Conservation (phyloP, 2,888 invertebrate species). For the Drosophila subquinaria region DNA sequence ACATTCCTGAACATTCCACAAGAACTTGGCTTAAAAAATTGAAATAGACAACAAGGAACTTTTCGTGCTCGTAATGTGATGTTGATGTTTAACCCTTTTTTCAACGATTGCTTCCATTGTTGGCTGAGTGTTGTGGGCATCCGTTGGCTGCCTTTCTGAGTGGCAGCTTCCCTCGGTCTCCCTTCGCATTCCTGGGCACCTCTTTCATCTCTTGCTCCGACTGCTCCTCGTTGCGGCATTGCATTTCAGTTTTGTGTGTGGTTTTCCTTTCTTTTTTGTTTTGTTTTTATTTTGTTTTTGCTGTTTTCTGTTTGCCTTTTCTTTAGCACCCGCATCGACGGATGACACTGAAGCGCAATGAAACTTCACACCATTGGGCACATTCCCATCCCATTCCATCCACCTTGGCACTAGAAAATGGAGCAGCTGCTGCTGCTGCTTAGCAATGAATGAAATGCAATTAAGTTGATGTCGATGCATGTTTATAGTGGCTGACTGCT, state of each 20-base stretch:
- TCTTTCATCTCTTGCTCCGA: background rate
- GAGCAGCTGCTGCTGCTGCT: constrained; percentile 49
- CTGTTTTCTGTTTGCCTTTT: constrained; percentile 33
- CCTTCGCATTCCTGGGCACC: constrained; percentile 17
- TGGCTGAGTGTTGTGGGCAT: constrained; percentile 35
- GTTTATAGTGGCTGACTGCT: constrained; percentile 55
- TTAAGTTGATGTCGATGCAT: constrained; percentile 75
- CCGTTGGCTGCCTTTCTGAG: constrained; percentile 34
- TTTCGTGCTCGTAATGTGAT: constrained; percentile 39
- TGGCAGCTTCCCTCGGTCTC: constrained; percentile 37
- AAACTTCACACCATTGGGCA: constrained; percentile 78
- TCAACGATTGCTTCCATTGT: constrained; percentile 69
- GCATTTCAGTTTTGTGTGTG: constrained; percentile 54
- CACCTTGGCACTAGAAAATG: constrained; percentile 11
- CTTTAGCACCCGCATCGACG: constrained; percentile 44
- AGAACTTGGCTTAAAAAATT: constrained; percentile 16
- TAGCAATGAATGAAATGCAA: constrained; percentile 80
- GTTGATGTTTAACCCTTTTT: constrained; percentile 63
- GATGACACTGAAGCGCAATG: constrained; percentile 69
- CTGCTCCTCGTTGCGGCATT: constrained; percentile 32
- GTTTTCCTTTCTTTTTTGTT: constrained; percentile 12
- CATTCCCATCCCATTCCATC: constrained; percentile 1
- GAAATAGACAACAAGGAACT: constrained; percentile 38
- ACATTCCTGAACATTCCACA: constrained; percentile 16
- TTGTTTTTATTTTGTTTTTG: constrained; percentile 8